Conservation (phyloP, 2,888 invertebrate species). For the Scaptomyza flava region DNA sequence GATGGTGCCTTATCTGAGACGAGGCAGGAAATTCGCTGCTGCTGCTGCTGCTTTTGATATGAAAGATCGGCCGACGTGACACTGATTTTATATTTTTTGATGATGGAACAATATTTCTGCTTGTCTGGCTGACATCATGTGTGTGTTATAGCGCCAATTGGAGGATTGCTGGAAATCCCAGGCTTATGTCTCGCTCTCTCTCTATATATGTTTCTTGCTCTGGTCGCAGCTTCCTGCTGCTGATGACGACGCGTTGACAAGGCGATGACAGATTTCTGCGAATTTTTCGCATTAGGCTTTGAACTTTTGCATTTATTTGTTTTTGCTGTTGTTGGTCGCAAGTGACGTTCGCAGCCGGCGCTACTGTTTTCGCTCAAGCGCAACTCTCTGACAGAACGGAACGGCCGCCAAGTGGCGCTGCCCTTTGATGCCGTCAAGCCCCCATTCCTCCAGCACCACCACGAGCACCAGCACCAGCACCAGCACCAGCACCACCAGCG, state of each 20-base stretch:
- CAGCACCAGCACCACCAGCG: neutral
- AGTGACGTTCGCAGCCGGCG: slow-evolving; percentile 64
- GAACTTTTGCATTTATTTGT: slow-evolving; percentile 72
- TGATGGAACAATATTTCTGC: slow-evolving; percentile 73
- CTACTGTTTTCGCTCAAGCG: slow-evolving; percentile 81
- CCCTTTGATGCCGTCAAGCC: slow-evolving; percentile 64
- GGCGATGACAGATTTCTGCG: slow-evolving; percentile 83
- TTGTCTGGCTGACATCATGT: slow-evolving; percentile 41
- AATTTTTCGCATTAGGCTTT: slow-evolving; percentile 81
- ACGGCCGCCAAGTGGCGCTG: slow-evolving; percentile 76
- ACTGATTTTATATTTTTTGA: slow-evolving; percentile 51
- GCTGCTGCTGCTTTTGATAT: slow-evolving; percentile 65
- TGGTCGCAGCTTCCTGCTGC: slow-evolving; percentile 63
- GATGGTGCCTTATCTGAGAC: slow-evolving; percentile 55
- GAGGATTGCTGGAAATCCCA: slow-evolving; percentile 28
- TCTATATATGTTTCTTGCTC: slow-evolving; percentile 13
- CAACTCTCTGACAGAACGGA: slow-evolving; percentile 65
- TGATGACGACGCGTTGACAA: slow-evolving; percentile 79
- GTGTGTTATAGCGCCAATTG: slow-evolving; percentile 66
- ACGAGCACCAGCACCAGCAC: neutral
- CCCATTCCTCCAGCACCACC: neutral
- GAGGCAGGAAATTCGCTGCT: slow-evolving; percentile 75
- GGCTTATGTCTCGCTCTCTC: slow-evolving; percentile 10
- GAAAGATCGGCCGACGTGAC: slow-evolving; percentile 65
- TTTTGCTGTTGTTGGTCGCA: slow-evolving; percentile 37